These are phyloP conservation scores for Merops nubicus DNA, from an alignment of 2,113 vertebrate species.

Conservation along the genomic window DNA sequence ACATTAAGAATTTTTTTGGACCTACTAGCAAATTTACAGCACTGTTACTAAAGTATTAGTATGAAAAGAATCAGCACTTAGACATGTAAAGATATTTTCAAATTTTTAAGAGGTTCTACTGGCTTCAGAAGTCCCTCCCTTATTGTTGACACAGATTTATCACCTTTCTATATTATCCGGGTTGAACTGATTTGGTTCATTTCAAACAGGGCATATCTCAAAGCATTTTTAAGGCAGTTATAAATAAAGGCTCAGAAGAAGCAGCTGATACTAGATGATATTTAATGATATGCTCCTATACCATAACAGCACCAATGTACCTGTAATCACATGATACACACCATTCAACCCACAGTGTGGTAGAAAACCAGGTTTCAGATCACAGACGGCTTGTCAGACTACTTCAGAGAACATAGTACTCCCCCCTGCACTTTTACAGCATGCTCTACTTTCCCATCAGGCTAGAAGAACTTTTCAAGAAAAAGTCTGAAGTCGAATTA, in stretches of 20 bases:
- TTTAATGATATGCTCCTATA: not conserved
- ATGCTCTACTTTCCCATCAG: not conserved
- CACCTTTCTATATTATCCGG: not conserved
- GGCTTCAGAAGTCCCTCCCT: not conserved
- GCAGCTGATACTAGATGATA: not conserved
- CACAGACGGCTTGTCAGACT: not conserved
- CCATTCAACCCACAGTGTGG: not conserved
- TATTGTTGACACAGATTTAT: not conserved
- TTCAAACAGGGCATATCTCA: not conserved
- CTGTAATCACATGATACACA: not conserved
- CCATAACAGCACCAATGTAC: not conserved
- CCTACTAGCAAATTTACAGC: not conserved
- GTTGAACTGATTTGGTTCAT: not conserved
- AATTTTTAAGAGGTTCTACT: not conserved
- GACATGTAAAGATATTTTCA: not conserved
- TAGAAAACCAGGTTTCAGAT: not conserved
- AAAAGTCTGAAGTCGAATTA: not conserved
- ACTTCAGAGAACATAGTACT: not conserved
- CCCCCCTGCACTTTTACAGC: not conserved
- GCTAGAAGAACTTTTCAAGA: not conserved
- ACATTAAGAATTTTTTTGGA: not conserved
- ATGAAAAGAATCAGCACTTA: not conserved
- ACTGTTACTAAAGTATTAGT: not conserved
- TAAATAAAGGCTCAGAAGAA: not conserved
- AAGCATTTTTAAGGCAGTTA: not conserved